Evolutionary conservation across 2,797 vertebrate species (phyloP).

Genomic region (Crossoptilon crossoptilon): DNA sequence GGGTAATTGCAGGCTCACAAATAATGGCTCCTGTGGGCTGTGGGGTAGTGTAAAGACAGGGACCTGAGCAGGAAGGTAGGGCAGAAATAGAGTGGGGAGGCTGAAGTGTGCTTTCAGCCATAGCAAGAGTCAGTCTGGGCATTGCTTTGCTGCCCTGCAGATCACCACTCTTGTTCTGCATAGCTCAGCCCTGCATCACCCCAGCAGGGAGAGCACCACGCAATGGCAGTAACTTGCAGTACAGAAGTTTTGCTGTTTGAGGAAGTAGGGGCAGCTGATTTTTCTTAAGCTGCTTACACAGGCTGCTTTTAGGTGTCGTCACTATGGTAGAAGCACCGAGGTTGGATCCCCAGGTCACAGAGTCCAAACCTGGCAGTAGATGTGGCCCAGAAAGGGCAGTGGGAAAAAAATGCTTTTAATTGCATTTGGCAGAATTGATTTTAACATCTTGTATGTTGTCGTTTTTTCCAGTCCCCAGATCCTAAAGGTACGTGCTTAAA

Average conservation of each 20-base stretch:
- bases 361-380: background rate
- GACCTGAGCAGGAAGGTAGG: background rate
- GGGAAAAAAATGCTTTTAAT: background rate
- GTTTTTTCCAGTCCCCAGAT: background rate
- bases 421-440: background rate
- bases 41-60: background rate
- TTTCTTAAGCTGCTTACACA: background rate
- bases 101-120: background rate
- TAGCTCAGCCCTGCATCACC: background rate
- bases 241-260: background rate
- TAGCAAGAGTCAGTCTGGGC: background rate
- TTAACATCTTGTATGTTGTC: background rate
- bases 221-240: background rate
- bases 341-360: background rate
- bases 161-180: background rate
- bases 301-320: background rate
- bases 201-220: background rate
- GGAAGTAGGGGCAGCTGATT: background rate
- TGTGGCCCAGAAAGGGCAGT: background rate
- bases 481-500: background rate
- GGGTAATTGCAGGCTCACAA: background rate
- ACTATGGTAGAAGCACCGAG: background rate
- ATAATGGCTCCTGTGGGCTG: background rate
- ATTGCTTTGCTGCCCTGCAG: background rate
- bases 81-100: background rate